phyloP scores from a whole-genome alignment of 2,888 invertebrate species.

The Mechanitis mazaeus region DNA sequence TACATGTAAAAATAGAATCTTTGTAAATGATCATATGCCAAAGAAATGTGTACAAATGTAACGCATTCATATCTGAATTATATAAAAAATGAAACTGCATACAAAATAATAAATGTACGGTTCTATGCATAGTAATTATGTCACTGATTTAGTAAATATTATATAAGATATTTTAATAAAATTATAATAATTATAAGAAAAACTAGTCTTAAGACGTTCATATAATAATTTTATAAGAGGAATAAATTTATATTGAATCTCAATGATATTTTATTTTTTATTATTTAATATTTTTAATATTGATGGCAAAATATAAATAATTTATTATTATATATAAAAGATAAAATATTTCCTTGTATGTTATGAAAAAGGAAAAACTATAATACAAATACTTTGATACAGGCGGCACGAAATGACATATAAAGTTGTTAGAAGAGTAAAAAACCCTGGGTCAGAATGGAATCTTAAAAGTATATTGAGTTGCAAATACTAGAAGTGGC shows the following conservation, averaged over 20 bases:
- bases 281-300: neutral
- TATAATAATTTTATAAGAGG: constrained; percentile 39
- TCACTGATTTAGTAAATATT: constrained; percentile 47
- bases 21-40: constrained; percentile 41
- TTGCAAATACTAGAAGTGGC: constrained; percentile 6
- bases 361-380: constrained; percentile 12
- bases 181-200: constrained; percentile 40
- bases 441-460: constrained; percentile 23
- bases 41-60: constrained; percentile 62
- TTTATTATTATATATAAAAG: neutral
- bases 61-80: constrained; percentile 37
- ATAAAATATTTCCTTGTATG: constrained; percentile 19
- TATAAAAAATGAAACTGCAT: constrained; percentile 48
- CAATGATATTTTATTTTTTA: constrained; percentile 21
- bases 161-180: constrained; percentile 37
- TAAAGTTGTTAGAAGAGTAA: constrained; percentile 21
- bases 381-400: constrained; percentile 14
- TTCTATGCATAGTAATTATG: constrained; percentile 31
- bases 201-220: constrained; percentile 68
- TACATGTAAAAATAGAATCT: constrained; percentile 19
- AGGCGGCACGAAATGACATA: constrained; percentile 25
- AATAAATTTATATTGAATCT: constrained; percentile 33
- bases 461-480: constrained; percentile 20
- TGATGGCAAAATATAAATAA: no score
- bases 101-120: constrained; percentile 42